A percentile compares a stretch with the other conserved stretches of the same genome.
phyloP scores from a whole-genome alignment of 2,113 vertebrate species.

The Sigmodon hispidus region DNA sequence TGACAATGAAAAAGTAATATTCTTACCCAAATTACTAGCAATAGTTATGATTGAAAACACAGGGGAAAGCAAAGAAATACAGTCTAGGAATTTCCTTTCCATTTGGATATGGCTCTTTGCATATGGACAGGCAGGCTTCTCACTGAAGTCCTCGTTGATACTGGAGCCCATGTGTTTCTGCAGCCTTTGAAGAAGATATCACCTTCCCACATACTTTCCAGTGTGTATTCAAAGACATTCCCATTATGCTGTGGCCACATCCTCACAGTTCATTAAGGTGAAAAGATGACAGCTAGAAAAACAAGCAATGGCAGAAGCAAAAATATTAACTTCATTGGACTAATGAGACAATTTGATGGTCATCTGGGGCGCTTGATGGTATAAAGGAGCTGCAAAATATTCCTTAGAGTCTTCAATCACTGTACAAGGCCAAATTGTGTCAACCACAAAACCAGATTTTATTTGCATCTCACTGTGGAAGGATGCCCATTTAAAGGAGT shows the following conservation, averaged over 20 bases:
- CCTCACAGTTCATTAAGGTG: conserved; percentile 47
- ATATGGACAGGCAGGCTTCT: background rate
- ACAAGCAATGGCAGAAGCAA: conserved; percentile 42
- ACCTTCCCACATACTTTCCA: background rate
- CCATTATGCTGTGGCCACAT: background rate
- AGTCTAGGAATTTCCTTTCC: background rate
- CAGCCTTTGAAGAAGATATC: background rate
- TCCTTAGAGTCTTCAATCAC: background rate
- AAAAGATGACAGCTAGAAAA: conserved; percentile 53
- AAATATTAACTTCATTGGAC: conserved; percentile 40
- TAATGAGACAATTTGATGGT: conserved; percentile 40
- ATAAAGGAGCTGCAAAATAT: conserved; percentile 44
- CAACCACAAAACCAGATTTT: background rate
- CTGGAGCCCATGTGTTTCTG: background rate
- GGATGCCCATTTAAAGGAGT: background rate
- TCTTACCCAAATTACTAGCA: background rate
- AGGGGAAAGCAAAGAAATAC: conserved; percentile 22
- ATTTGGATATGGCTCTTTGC: background rate
- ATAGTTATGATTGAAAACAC: background rate
- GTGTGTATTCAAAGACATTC: background rate
- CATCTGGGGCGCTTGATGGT: background rate
- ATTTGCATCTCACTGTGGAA: conserved; percentile 28
- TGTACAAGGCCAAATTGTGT: conserved; percentile 22
- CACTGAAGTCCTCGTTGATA: background rate
- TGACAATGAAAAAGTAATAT: conserved; percentile 13